phyloP scores from a whole-genome alignment of 1,140 invertebrate species.

The Sminthurides bifidus region DNA sequence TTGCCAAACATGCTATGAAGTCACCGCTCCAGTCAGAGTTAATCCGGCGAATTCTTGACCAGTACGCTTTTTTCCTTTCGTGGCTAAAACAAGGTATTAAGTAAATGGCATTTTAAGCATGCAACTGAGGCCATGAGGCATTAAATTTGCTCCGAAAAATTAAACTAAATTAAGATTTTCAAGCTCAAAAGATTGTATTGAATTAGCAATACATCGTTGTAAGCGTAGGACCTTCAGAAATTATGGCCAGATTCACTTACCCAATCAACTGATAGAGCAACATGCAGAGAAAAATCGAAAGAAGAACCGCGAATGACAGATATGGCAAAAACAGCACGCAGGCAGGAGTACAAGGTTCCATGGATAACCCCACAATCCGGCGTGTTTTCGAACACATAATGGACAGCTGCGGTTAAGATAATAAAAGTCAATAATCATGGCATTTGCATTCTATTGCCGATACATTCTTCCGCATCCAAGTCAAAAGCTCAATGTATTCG shows the following conservation, averaged over 20 bases:
- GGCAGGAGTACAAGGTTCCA: constrained; percentile 69
- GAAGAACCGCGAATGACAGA: constrained; percentile 75
- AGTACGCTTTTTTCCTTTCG: constrained; percentile 86
- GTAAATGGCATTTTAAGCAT: neutral
- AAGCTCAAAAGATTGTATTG: neutral
- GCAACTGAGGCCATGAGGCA: neutral
- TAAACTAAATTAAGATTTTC: too few relatives aligned
- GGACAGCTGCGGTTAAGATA: constrained; percentile 35
- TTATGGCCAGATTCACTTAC: constrained; percentile 37
- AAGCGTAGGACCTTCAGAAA: neutral
- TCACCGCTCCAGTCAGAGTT: constrained; percentile 73
- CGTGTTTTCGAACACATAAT: constrained; percentile 61
- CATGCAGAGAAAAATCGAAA: constrained; percentile 85
- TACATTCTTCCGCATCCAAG: too few relatives aligned
- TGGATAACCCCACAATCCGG: constrained; percentile 76
- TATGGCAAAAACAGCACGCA: constrained; percentile 73
- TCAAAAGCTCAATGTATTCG: too few relatives aligned
- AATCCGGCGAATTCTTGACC: constrained; percentile 75
- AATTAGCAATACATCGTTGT: neutral
- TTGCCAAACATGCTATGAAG: constrained; percentile 58
- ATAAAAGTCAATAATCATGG: too few relatives aligned
- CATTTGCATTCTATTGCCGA: too few relatives aligned
- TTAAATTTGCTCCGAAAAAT: too few relatives aligned
- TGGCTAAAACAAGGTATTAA: constrained; percentile 46
- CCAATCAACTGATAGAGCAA: constrained; percentile 73